Percentiles rank a stretch among this genome's conserved stretches.
Conservation (phyloP, 2,113 vertebrate species). For the Poecile atricapillus region DNA sequence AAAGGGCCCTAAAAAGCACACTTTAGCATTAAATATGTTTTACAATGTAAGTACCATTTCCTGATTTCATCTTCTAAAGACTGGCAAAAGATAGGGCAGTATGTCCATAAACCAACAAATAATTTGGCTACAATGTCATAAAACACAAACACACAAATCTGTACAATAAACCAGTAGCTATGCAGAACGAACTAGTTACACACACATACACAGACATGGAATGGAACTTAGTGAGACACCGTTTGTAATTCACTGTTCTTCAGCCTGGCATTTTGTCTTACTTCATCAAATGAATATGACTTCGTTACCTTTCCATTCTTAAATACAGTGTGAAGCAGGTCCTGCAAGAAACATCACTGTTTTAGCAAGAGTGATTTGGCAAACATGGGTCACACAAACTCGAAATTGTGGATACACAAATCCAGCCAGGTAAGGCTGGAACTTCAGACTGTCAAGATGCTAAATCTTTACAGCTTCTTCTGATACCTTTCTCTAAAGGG, state of each 20-base stretch:
- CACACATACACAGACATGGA: conserved; percentile 56
- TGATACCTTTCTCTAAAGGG: neutral
- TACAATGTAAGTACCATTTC: conserved; percentile 65
- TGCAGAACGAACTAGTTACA: conserved; percentile 67
- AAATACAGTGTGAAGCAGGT: conserved; percentile 95
- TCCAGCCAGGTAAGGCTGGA: neutral
- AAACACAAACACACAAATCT: conserved; percentile 79
- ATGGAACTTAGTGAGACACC: conserved; percentile 77
- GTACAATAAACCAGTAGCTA: conserved; percentile 81
- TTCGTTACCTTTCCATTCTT: conserved; percentile 91
- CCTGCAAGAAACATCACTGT: conserved; percentile 72
- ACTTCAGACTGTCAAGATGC: neutral
- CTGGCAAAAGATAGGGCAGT: conserved; percentile 75
- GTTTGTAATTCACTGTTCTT: conserved; percentile 83
- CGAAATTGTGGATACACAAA: neutral
- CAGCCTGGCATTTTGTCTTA: conserved; percentile 94
- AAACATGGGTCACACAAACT: neutral
- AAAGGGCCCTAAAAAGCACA: conserved; percentile 77
- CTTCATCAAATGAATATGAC: conserved; percentile 94
- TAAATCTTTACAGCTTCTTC: neutral
- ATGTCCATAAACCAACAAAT: conserved; percentile 86
- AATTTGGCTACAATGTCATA: conserved; percentile 78
- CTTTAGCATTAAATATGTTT: conserved; percentile 72
- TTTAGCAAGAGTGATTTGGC: neutral
- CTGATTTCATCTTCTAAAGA: conserved; percentile 72